Evolutionary conservation across 2,888 invertebrate species (phyloP), one percentile per base, ranked within the genome.

Genomic region (Epinotia nisella): DNA sequence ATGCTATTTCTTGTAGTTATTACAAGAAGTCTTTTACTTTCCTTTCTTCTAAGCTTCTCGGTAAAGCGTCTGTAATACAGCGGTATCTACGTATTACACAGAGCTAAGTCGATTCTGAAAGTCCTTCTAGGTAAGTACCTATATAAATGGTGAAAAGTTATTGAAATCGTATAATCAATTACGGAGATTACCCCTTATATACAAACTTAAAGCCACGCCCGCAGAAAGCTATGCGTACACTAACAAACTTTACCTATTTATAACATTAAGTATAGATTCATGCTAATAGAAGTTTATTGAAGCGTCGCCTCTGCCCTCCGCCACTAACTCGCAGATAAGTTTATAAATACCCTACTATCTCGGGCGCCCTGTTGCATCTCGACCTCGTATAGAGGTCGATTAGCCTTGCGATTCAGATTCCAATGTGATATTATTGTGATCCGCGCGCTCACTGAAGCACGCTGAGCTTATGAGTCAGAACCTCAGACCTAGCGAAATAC

Each of bases 1-100:
- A 77, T 83, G 75, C 79, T 80, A 82, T 81, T 82, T 68, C 77
- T 79, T 78, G 55, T 79, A 76, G 65, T 64, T 11, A 51, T 41
- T 65, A n/a, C n/a, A n/a, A n/a, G n/a, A n/a, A n/a, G 67, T 9
- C 51, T 78, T 78, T 78, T 45, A 71, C 75, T 75, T 29, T 60
- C 61, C 45, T n/a, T 49, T 45, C n/a, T 15, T 15, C 15, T 45
- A 45, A 13, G 3, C 15, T 15, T 45, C 15, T 4, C 45, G 45
- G 45, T 45, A n/a, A n/a, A n/a, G n/a, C n/a, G n/a, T n/a, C n/a
- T n/a, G n/a, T n/a, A n/a, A n/a, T n/a, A n/a, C n/a, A n/a, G n/a
- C n/a, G n/a, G 24, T 24, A 24, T 24, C 5, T 5, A 5, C 7
- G 29, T 29, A 29, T 7, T 5, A 29, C 29, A 29, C 29, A 29